Evolutionary conservation across 2,888 invertebrate species (phyloP).

Genomic region (Drosophila demipolita): DNA sequence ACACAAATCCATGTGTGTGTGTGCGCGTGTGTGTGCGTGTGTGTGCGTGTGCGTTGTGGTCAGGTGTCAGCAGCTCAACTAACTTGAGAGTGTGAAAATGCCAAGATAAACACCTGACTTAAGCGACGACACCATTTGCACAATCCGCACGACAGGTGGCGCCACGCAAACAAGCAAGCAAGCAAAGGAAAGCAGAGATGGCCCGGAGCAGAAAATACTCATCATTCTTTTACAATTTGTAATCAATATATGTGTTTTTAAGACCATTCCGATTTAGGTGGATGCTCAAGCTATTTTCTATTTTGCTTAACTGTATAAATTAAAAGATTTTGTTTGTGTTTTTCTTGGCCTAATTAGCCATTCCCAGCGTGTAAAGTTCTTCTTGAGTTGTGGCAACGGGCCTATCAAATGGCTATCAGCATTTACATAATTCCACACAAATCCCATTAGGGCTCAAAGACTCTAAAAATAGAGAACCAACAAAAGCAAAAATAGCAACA

Average conservation of each 20-base stretch:
- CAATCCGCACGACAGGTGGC: conserved; percentile 28
- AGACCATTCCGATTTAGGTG: conserved; percentile 12
- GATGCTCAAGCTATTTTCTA: conserved; percentile 14
- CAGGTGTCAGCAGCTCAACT: conserved; percentile 16
- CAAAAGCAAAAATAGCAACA: not conserved
- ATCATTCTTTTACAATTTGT: conserved; percentile 73
- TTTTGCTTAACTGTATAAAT: conserved; percentile 41
- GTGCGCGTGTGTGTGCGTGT: not conserved
- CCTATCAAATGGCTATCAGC: conserved; percentile 75
- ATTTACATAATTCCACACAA: conserved; percentile 77
- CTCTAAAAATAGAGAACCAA: conserved; percentile 37
- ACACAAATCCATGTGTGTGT: not conserved
- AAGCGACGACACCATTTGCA: conserved; percentile 23
- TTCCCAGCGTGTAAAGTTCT: conserved; percentile 38
- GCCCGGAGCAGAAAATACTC: conserved; percentile 1
- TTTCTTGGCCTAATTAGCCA: conserved; percentile 59
- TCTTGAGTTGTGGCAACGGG: conserved; percentile 12
- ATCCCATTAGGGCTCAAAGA: conserved; percentile 62
- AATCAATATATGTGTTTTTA: conserved; percentile 58
- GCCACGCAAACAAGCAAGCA: conserved; percentile 3
- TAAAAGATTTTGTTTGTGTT: conserved; percentile 32
- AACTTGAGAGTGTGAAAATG: conserved; percentile 39
- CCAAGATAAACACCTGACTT: conserved; percentile 59
- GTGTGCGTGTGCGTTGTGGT: conserved; percentile 15
- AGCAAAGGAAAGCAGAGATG: not conserved